Evolutionary conservation across 2,113 vertebrate genomes (phyloP).

Genomic region (Phylloscopus trochiloides): DNA sequence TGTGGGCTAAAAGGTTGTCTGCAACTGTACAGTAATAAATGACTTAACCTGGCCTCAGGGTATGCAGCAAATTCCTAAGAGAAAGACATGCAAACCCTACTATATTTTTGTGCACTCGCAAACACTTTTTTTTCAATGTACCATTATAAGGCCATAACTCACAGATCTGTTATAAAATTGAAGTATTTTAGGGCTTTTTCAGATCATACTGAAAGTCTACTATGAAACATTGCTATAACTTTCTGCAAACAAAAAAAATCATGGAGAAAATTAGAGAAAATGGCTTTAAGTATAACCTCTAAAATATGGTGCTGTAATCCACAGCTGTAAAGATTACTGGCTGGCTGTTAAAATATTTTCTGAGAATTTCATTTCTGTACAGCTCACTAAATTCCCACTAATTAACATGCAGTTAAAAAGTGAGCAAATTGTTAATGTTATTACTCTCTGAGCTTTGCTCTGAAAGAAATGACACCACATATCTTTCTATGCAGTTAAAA

Average conservation of each 20-base stretch:
- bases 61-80: background rate
- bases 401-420: slow-evolving; percentile 64
- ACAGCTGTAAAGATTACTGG: background rate
- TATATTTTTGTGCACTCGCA: background rate
- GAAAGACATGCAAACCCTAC: background rate
- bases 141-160: background rate
- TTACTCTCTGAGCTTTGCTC: slow-evolving; percentile 14
- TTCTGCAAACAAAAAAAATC: background rate
- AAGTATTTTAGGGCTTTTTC: background rate
- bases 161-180: background rate
- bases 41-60: background rate
- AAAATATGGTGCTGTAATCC: background rate
- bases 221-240: background rate
- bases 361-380: slow-evolving; percentile 28
- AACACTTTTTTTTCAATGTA: background rate
- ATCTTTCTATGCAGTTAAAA: slow-evolving; percentile 13
- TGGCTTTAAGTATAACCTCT: background rate
- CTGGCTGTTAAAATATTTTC: slow-evolving; percentile 29
- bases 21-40: background rate
- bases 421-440: slow-evolving; percentile 55
- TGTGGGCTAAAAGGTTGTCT: background rate
- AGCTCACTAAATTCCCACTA: slow-evolving; percentile 58
- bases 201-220: background rate
- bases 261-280: background rate
- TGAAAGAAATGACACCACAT: slow-evolving; percentile 19